These are phyloP conservation scores for Norana najaformis DNA, from an alignment of 2,888 invertebrate genomes.

Conservation along the genomic window DNA sequence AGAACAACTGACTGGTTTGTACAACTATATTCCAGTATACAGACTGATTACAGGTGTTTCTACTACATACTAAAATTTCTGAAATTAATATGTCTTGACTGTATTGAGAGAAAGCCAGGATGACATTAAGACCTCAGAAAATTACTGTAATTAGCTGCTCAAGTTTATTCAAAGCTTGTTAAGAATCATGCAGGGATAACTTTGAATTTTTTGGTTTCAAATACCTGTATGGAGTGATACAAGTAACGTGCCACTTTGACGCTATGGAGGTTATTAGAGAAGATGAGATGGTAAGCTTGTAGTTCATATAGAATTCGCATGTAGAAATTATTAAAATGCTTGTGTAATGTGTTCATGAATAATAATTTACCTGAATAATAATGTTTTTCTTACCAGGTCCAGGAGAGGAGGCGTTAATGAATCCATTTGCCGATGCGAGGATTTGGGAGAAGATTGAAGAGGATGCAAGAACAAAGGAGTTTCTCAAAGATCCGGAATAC, in stretches of 20 bases:
- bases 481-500: conserved; percentile 77
- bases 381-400: conserved; percentile 28
- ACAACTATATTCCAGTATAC: background rate
- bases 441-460: conserved; percentile 70
- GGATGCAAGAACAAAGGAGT: conserved; percentile 74
- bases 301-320: no score
- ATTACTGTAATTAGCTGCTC: no score
- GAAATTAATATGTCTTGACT: background rate
- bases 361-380: background rate
- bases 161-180: background rate
- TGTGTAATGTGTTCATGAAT: background rate
- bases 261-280: no score
- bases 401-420: conserved; percentile 55
- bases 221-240: no score
- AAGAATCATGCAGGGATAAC: background rate
- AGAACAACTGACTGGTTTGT: conserved; percentile 47
- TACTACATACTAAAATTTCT: background rate
- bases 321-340: background rate
- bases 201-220: background rate
- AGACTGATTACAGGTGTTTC: no score
- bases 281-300: no score
- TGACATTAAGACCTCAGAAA: no score
- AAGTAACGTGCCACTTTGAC: no score
- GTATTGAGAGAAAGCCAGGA: no score
- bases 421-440: conserved; percentile 69